These are phyloP conservation scores for Acarapis woodi DNA, from an alignment of 1,140 invertebrate genomes.

Conservation along the genomic window DNA sequence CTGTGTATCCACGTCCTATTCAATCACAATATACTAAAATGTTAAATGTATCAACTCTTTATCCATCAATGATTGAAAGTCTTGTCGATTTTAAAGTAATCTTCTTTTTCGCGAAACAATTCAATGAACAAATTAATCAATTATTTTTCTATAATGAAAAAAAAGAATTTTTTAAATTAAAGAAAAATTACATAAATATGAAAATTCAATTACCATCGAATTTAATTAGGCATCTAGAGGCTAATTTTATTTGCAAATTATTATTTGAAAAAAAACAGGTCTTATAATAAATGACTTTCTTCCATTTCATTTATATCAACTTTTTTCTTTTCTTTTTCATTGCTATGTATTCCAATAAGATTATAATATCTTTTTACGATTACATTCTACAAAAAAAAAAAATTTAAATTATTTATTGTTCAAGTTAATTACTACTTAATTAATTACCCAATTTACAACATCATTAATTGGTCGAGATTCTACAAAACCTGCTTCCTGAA, in stretches of 20 bases:
- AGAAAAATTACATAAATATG: not conserved
- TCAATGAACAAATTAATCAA: not conserved
- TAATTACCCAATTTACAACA: constrained; percentile 14
- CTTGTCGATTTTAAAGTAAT: not conserved
- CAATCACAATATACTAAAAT: not conserved
- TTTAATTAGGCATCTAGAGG: no score
- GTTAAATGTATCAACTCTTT: not conserved
- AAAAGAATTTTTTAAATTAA: no score
- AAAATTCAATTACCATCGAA: not conserved
- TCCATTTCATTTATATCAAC: no score
- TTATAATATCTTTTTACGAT: no score
- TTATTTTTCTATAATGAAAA: not conserved
- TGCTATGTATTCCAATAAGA: no score
- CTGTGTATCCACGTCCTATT: not conserved
- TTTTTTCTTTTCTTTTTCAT: no score
- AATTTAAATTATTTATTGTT: not conserved
- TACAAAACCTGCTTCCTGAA: constrained; percentile 3
- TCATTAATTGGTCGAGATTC: constrained; percentile 10
- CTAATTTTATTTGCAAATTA: no score
- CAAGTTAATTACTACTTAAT: not conserved
- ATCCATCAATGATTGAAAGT: not conserved
- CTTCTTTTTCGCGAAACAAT: not conserved
- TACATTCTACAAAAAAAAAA: constrained; percentile 2
- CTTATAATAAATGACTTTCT: no score
- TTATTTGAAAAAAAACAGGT: no score